A percentile compares a stretch with the other conserved stretches of the same genome.
phyloP scores from a whole-genome alignment of 2,888 invertebrate species.

The Julus scanicus region DNA sequence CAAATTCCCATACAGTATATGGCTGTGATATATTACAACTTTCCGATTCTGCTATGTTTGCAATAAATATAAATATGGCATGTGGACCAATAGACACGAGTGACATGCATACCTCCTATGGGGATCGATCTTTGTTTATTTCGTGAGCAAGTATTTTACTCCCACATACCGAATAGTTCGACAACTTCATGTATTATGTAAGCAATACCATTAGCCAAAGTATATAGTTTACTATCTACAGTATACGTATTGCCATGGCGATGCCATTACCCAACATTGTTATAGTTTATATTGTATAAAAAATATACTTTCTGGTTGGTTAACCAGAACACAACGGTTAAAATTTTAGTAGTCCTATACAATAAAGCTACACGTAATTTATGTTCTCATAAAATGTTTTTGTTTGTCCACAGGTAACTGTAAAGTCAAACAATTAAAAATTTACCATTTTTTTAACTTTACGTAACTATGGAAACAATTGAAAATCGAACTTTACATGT shows the following conservation, averaged over 20 bases:
- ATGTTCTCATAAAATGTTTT: too few relatives aligned
- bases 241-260: background rate
- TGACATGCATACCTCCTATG: background rate
- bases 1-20: background rate
- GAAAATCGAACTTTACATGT: too few relatives aligned
- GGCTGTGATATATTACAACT: background rate
- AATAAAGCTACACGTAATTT: too few relatives aligned
- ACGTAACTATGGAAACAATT: too few relatives aligned
- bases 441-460: too few relatives aligned
- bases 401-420: too few relatives aligned
- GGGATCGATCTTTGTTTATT: slow-evolving; percentile 9
- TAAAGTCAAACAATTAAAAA: too few relatives aligned
- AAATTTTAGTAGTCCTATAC: too few relatives aligned
- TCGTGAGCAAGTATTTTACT: background rate
- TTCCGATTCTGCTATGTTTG: background rate
- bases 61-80: background rate
- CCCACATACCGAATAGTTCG: slow-evolving; percentile 2
- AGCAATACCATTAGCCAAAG: background rate
- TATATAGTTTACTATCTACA: background rate
- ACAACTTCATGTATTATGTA: background rate
- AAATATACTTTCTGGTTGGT: too few relatives aligned
- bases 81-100: background rate
- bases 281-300: background rate
- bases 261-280: background rate
- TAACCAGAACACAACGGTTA: too few relatives aligned